A percentile compares a stretch with the other conserved stretches of the same genome.
phyloP scores from a whole-genome alignment of 2,888 invertebrate species.

The Hemaris fuciformis region DNA sequence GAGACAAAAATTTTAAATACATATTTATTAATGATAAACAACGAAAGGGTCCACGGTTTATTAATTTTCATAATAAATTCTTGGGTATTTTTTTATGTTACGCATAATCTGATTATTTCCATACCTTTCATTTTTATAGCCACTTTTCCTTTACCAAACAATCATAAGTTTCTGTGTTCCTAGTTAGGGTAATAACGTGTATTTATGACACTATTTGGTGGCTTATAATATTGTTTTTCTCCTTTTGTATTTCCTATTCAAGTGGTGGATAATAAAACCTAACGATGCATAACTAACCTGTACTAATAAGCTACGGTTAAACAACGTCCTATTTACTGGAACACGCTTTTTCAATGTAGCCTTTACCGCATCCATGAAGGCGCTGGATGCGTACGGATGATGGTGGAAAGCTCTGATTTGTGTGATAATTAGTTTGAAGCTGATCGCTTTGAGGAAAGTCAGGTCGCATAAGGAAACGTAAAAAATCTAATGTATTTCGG shows the following conservation, averaged over 20 bases:
- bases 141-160: background rate
- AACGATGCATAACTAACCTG: background rate
- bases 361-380: background rate
- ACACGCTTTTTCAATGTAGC: too few species aligned
- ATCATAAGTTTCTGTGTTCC: background rate
- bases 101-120: background rate
- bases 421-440: too few species aligned
- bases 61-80: background rate
- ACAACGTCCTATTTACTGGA: background rate
- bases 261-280: background rate
- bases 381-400: too few species aligned
- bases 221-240: background rate
- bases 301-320: background rate
- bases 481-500: too few species aligned
- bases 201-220: background rate
- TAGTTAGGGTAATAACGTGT: background rate
- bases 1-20: background rate
- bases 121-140: background rate
- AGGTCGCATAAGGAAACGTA: too few species aligned
- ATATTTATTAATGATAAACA: background rate
- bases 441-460: too few species aligned
- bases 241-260: background rate
- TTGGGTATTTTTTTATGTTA: background rate
- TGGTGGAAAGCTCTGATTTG: too few species aligned
- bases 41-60: slow-evolving; percentile 2